These are phyloP conservation scores for Dione juno DNA, from an alignment of 2,888 invertebrate species.

Conservation along the genomic window DNA sequence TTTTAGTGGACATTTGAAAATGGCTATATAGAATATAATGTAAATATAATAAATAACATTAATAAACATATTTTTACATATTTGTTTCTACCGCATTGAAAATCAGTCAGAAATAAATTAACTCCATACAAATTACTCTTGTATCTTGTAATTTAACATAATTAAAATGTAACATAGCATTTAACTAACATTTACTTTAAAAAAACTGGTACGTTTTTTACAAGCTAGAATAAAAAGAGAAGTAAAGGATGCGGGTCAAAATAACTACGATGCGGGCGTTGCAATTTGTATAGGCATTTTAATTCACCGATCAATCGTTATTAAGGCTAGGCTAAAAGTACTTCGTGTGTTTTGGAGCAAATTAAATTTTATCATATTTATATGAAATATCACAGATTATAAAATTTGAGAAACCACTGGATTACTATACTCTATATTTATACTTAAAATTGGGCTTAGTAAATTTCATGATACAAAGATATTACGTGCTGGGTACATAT, in stretches of 20 bases:
- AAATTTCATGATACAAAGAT: too few species aligned
- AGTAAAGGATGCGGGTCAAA: slow-evolving; percentile 38
- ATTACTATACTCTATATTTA: too few species aligned
- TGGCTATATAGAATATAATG: too few species aligned
- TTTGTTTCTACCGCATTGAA: too few species aligned
- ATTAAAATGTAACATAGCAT: slow-evolving; percentile 12
- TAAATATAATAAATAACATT: too few species aligned
- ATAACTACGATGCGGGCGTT: slow-evolving; percentile 41
- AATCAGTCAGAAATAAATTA: not conserved
- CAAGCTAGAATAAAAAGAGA: slow-evolving; percentile 18
- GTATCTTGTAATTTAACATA: not conserved
- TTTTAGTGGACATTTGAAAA: too few species aligned
- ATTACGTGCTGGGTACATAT: too few species aligned
- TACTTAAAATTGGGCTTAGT: too few species aligned
- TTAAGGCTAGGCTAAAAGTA: slow-evolving; percentile 6
- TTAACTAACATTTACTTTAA: slow-evolving; percentile 15
- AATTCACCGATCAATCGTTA: slow-evolving; percentile 24
- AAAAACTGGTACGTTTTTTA: slow-evolving; percentile 7
- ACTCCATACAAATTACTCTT: not conserved
- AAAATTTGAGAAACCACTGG: too few species aligned
- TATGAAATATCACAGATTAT: not conserved
- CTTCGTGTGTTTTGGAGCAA: not conserved
- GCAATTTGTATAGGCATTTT: slow-evolving; percentile 34
- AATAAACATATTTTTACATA: too few species aligned
- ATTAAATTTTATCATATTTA: not conserved